Conservation (phyloP, 2,113 vertebrate species). For the Barnardius zonarius region DNA sequence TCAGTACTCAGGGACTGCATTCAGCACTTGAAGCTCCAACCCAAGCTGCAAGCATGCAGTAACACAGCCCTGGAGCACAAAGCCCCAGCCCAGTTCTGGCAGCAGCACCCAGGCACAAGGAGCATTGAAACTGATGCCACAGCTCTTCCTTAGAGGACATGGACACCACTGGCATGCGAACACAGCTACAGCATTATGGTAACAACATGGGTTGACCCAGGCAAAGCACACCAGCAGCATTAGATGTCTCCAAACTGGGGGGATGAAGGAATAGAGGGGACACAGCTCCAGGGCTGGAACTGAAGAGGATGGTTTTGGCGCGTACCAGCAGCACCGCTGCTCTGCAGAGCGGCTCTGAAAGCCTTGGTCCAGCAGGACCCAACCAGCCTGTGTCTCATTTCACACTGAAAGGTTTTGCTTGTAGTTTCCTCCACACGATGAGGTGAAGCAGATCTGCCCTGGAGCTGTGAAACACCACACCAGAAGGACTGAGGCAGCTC, state of each 20-base stretch:
- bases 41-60: not conserved
- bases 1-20: rapidly evolving
- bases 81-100: not conserved
- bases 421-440: rapidly evolving
- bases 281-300: not conserved
- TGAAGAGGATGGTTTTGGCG: rapidly evolving
- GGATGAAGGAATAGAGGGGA: not conserved
- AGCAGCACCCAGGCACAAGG: not conserved
- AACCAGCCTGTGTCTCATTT: not conserved
- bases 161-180: rapidly evolving
- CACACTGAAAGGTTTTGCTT: not conserved
- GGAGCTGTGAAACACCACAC: not conserved
- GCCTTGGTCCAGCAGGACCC: rapidly evolving
- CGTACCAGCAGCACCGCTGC: rapidly evolving
- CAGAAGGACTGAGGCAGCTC: not conserved
- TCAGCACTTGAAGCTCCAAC: not conserved
- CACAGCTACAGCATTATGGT: not conserved
- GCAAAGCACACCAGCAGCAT: not conserved
- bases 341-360: rapidly evolving
- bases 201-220: not conserved
- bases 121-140: not conserved
- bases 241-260: not conserved
- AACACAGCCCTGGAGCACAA: not conserved
- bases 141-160: not conserved
- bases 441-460: not conserved